Evolutionary conservation across 2,113 vertebrate species (phyloP).

Genomic region (Rissa tridactyla): DNA sequence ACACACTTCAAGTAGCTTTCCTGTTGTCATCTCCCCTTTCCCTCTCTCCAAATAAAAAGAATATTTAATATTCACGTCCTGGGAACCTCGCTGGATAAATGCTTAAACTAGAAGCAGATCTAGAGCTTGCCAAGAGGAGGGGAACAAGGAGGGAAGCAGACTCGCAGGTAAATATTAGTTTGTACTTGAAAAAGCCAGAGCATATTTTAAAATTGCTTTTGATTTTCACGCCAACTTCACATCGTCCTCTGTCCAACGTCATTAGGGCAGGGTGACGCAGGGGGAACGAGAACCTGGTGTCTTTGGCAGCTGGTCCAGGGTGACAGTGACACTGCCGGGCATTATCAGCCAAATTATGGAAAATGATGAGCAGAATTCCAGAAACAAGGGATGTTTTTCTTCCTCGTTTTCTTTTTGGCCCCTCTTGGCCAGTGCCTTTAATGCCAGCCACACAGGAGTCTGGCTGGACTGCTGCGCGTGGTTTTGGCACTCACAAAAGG

Average conservation of each 20-base stretch:
- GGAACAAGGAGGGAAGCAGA: conserved; percentile 8
- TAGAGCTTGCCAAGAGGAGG: background rate
- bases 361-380: background rate
- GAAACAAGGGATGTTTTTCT: background rate
- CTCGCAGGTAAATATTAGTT: conserved; percentile 56
- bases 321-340: background rate
- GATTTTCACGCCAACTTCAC: background rate
- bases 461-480: background rate
- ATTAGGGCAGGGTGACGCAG: background rate
- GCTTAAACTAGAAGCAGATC: background rate
- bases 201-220: conserved; percentile 29
- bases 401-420: background rate
- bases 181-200: conserved; percentile 37
- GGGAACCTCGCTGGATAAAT: background rate
- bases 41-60: background rate
- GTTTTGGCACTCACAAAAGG: background rate
- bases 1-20: background rate
- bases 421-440: background rate
- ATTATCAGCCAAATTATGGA: background rate
- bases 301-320: background rate
- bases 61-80: background rate
- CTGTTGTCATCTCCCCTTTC: background rate
- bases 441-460: background rate
- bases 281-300: background rate
- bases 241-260: fast-evolving